phyloP scores from a whole-genome alignment of 2,113 vertebrate genomes.

The Alosa alosa region DNA sequence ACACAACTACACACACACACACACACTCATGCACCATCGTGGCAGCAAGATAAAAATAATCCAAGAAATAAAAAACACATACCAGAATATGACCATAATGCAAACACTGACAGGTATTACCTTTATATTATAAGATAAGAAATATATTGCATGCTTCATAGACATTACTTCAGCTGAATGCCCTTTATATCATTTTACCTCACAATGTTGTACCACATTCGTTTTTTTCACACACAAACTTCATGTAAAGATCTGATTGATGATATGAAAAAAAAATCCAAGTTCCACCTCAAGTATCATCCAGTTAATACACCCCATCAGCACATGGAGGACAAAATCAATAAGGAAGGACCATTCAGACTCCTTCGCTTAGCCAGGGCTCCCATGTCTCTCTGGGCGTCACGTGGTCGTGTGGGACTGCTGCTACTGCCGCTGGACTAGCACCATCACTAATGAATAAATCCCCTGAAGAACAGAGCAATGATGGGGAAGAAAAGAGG shows the following conservation, averaged over 20 bases:
- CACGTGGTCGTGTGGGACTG: background rate
- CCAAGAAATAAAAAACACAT: background rate
- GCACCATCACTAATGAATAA: slow-evolving; percentile 31
- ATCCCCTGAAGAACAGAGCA: slow-evolving; percentile 9
- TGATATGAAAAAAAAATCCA: background rate
- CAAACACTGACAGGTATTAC: background rate
- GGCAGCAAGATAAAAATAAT: slow-evolving; percentile 6
- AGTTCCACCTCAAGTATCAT: slow-evolving; percentile 1
- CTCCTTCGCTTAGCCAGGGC: background rate
- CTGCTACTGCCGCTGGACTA: background rate
- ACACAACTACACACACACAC: slow-evolving; percentile 34
- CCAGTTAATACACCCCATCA: background rate
- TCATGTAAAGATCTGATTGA: background rate
- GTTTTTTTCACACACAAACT: background rate
- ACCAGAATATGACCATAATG: background rate
- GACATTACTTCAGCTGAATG: background rate
- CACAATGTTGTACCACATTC: background rate
- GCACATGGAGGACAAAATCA: background rate
- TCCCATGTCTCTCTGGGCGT: background rate
- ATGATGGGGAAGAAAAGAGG: slow-evolving; percentile 22
- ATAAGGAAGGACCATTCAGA: background rate
- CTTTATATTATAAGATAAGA: background rate
- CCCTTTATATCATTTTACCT: background rate
- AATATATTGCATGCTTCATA: background rate
- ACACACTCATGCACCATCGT: slow-evolving; percentile 13